Evolutionary conservation across 2,113 vertebrate species (phyloP).

Genomic region (Sinosuthora webbiana): DNA sequence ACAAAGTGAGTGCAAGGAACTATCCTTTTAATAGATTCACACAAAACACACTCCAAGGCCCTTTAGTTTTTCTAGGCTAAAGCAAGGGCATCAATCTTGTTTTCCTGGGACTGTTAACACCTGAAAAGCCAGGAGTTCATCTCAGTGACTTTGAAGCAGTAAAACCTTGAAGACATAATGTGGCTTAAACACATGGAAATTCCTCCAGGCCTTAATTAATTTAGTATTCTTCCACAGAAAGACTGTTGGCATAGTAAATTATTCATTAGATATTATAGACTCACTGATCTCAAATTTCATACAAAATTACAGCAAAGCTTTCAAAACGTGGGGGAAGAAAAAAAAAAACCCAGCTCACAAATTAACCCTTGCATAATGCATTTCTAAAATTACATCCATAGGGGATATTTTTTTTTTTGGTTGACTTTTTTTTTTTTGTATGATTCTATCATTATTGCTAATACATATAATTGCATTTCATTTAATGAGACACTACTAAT

Average conservation of each 20-base stretch:
- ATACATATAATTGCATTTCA: constrained; percentile 51
- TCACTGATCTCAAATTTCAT: constrained; percentile 71
- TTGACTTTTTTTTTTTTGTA: neutral
- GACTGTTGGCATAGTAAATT: constrained; percentile 73
- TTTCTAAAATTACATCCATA: constrained; percentile 48
- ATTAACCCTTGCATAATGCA: constrained; percentile 63
- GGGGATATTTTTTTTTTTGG: neutral
- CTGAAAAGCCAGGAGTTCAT: constrained; percentile 57
- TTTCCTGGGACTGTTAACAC: constrained; percentile 54
- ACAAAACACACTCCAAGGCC: neutral
- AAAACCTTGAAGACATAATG: constrained; percentile 73
- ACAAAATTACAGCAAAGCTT: constrained; percentile 71
- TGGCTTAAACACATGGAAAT: constrained; percentile 72
- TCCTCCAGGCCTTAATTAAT: constrained; percentile 77
- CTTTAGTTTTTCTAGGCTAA: constrained; percentile 31
- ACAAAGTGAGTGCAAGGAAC: neutral
- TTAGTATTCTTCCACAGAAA: constrained; percentile 73
- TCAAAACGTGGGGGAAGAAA: constrained; percentile 6
- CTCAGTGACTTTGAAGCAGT: constrained; percentile 64
- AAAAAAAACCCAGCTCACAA: neutral
- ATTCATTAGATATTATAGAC: constrained; percentile 76
- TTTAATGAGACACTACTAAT: constrained; percentile 41
- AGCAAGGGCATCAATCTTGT: constrained; percentile 42
- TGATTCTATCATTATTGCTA: constrained; percentile 39
- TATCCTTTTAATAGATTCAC: neutral